Conservation (phyloP, 2,888 invertebrate species). For the Harpalus rubripes region DNA sequence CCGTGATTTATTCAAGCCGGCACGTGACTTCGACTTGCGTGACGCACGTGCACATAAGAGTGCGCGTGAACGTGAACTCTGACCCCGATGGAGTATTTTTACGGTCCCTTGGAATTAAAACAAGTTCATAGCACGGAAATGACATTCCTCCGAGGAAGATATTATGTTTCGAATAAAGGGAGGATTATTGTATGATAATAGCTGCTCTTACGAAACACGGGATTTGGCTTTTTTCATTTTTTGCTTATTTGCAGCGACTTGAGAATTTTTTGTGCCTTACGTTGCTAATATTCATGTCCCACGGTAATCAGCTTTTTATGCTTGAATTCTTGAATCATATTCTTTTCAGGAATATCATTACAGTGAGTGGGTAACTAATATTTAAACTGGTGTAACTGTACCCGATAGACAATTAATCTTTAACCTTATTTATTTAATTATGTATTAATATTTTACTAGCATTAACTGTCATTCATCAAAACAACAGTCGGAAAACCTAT, state of each 20-base stretch:
- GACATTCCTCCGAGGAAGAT: slow-evolving; percentile 54
- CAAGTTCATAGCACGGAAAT: slow-evolving; percentile 46
- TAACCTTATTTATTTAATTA: no score
- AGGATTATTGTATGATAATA: slow-evolving; percentile 56
- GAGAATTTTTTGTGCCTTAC: slow-evolving; percentile 11
- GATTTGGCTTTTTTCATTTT: slow-evolving; percentile 36
- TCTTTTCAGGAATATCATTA: no score
- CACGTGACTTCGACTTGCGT: slow-evolving; percentile 6
- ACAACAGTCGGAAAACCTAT: no score
- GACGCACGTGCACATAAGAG: slow-evolving; percentile 22
- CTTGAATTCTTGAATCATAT: no score
- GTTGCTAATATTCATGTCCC: neutral
- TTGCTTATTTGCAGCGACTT: slow-evolving; percentile 15
- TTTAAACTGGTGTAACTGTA: no score
- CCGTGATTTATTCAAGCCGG: neutral
- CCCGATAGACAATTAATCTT: no score
- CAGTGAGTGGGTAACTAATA: no score
- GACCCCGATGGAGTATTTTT: slow-evolving; percentile 45
- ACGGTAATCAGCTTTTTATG: neutral
- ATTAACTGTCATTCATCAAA: no score
- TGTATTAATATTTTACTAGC: no score
- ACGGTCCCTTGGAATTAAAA: slow-evolving; percentile 51
- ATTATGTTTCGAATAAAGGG: slow-evolving; percentile 61
- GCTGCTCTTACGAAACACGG: slow-evolving; percentile 46
- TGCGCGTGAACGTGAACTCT: slow-evolving; percentile 40